Conservation (phyloP, 1,140 invertebrate genomes). For the Luehdorfia chinensis region DNA sequence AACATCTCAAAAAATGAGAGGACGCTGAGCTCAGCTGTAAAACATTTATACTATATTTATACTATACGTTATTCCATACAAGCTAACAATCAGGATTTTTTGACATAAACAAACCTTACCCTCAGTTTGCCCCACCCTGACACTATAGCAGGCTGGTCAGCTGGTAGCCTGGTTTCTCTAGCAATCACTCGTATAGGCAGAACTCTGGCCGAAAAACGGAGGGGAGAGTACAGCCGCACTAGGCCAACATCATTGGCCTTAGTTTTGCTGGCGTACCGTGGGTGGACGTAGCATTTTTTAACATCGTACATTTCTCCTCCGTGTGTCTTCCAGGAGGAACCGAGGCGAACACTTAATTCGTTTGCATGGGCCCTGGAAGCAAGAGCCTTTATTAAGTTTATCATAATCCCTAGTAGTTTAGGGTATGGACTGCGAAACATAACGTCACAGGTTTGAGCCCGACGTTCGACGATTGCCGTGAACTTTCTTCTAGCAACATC, state of each 20-base stretch:
- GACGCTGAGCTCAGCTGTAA: too few species aligned
- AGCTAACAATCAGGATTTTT: too few species aligned
- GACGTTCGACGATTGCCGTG: too few species aligned
- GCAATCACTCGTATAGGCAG: constrained; percentile 53
- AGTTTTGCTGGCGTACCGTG: constrained; percentile 47
- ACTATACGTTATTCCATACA: too few species aligned
- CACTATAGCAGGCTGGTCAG: constrained; percentile 47
- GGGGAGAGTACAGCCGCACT: constrained; percentile 47
- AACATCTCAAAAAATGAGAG: too few species aligned
- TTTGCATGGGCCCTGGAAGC: constrained; percentile 33
- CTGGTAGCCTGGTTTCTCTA: constrained; percentile 32
- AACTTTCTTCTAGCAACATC: too few species aligned
- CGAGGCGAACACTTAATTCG: constrained; percentile 55
- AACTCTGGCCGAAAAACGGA: constrained; percentile 50
- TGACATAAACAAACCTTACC: too few species aligned
- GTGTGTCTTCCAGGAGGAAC: constrained; percentile 64
- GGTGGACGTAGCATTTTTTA: constrained; percentile 53
- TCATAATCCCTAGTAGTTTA: too few species aligned
- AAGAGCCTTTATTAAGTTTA: background rate
- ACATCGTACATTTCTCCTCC: constrained; percentile 68
- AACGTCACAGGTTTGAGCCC: too few species aligned
- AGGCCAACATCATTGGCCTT: constrained; percentile 58
- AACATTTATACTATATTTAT: too few species aligned
- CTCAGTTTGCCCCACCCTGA: constrained; percentile 64
- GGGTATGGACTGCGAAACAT: too few species aligned